Base-by-base conservation (phyloP, 2,797 vertebrate species). In the Esox lucius region DNA sequence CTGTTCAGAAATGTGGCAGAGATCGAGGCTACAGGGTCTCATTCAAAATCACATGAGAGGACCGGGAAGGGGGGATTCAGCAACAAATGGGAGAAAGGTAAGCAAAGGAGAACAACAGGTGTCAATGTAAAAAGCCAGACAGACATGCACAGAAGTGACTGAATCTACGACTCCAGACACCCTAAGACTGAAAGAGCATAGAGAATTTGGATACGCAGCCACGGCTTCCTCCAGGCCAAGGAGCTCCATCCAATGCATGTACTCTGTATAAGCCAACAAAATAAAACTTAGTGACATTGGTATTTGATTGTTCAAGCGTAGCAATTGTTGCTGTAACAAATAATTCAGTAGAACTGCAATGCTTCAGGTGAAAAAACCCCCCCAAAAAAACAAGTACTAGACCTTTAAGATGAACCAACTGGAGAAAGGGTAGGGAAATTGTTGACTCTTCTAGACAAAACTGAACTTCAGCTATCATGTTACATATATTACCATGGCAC, bases 241-340 rank as follows among this genome's bases (percentile, higher is more conserved):
- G 61, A 78, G 80, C 83, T 75, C 61, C 72, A 80, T 72, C 59
- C 9, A 46, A 46, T 46, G 4, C 7, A 39, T 46, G 42, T 46
- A 46, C 42, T 13, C 9, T 3, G 42, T 46, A 13, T 15, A 65
- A 73, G 83, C 83, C 72, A 84, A 69, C 12, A 4, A 22, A 61
- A 61, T 78, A 79, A 68, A 11, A 46, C 6, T 46, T 46, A 11
- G 42, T 46, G 9, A 46, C 61, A 73, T 19, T 15, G 74, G 76
- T 51, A 82, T 66, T 77, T 87, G 89, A 93, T 92, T 91, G 87
- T 91, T 92, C 80, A 84, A 91, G 87, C 84, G 11, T 76, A 79
- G 81, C 82, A 83, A 85, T 73, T 2, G 53, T 82, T 64, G 74
- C 49, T 12, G 67, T 75, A 15, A 33, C 73, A 77, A 69, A 73